Base-by-base conservation (phyloP, 2,888 invertebrate genomes). In the Hanleya hanleyi region DNA sequence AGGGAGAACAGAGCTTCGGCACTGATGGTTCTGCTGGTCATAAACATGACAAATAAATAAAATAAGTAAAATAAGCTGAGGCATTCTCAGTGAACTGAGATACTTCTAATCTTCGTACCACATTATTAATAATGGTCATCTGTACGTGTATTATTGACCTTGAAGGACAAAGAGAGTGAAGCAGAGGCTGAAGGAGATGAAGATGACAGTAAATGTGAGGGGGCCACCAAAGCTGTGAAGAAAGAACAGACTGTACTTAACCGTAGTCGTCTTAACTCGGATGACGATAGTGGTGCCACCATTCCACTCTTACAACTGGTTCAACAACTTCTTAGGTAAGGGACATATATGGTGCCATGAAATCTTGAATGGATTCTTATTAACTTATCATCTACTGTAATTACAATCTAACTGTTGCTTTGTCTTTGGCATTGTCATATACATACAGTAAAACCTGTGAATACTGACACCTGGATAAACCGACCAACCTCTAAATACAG, bases 241-340 rank as follows among this genome's bases (percentile, higher is more conserved):
- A 81, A 79, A 32, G 82, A 84, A 65, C 68, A 69, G 36, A 61
- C 66, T 41, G 62, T 71, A n/a, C 67, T 76, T 71, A 81, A 84
- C 73, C 84, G 71, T 66, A 57, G 57, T 26, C 57, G 57, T 22
- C 26, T 32, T 26, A 57, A 57, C 26, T 57, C 57, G 4, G 57
- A 57, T 7, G 83, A 83, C 50, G 87, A 88, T 73, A 72, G 78
- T 18, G 82, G 84, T 33, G 82, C 92, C 32, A 90, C 91, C 26
- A 92, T 93, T 77, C 93, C 93, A 1, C 85, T 93, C 41, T 87
- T 93, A 5, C 93, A 93, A 80, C 90, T 95, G 86, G 95, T 98
- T 4, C 95, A 96, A 86, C 97, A 97, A 87, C 92, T 98, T 47
- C 93, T 97, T n/a, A 94, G 95, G 91, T 92, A 26, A 57, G 22